Evolutionary conservation across 2,113 vertebrate genomes (phyloP), one percentile per base, ranked within the genome.

Genomic region (Capricornis sumatraensis): DNA sequence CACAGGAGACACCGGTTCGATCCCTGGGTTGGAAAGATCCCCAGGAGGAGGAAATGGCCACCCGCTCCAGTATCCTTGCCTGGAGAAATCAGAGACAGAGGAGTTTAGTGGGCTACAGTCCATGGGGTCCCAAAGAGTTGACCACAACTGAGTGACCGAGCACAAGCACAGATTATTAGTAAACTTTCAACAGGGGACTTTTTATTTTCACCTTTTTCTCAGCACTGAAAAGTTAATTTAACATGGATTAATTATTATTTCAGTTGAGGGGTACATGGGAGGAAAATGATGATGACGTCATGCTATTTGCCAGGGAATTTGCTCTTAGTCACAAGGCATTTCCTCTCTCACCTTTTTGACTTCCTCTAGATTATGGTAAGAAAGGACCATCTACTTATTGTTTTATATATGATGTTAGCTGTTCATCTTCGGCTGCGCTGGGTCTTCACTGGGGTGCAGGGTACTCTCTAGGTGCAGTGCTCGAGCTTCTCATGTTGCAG

Each of bases 401-500:
- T n/a, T 67, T 33, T 10, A 19, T 10, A 9, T 9, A 9, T 62
- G 16, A 33, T 16, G 3, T n/a, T 19, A 62, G 60, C n/a, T 67
- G 33, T n/a, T 19, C 30, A n/a, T 4, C 62, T 4, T n/a, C 16
- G 62, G 16, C 33, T 67, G 62, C 16, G 0, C 62, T 67, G 62
- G 7, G 16, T n/a, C 33, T n/a, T 19, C 3, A 4, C 2, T n/a
- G 33, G 2, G 3, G 7, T n/a, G 16, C 62, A 67, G 62, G 30
- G 33, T n/a, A 0, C 60, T n/a, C 60, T n/a, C 62, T n/a, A 4
- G 62, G 13, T n/a, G 15, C 33, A 17, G 62, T 4, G 7, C 30
- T 8, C 0, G 0, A 16, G 33, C 33, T n/a, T n/a, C 16, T 9
- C 7, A 19, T 67, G 33, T 9, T 4, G 2, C 62, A 67, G 7